A percentile compares a stretch with the other conserved stretches of the same genome.
Conservation (phyloP, 2,888 invertebrate species). For the Leptinotarsa peninsularis region DNA sequence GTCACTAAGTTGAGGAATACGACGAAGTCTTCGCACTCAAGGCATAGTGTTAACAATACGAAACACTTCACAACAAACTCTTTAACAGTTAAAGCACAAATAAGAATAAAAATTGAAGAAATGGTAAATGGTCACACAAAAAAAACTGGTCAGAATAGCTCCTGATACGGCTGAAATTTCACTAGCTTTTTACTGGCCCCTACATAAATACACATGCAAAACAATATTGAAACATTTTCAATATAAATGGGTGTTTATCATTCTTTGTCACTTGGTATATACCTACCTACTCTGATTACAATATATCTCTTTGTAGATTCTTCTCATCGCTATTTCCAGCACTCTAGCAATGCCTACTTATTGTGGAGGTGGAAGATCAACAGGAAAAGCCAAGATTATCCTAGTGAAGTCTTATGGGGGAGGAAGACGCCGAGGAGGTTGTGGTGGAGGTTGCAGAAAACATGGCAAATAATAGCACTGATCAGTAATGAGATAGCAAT, state of each 20-base stretch:
- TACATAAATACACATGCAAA: too few species aligned
- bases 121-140: too few species aligned
- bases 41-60: too few species aligned
- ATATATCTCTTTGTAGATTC: neutral
- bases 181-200: too few species aligned
- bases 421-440: conserved; percentile 3
- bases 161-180: too few species aligned
- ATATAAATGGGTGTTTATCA: too few species aligned
- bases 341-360: conserved; percentile 6
- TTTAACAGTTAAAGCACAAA: too few species aligned
- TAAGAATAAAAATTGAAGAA: too few species aligned
- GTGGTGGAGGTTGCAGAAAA: conserved; percentile 9
- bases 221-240: too few species aligned
- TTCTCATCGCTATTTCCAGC: neutral
- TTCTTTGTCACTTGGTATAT: neutral
- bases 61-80: too few species aligned
- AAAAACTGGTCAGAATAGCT: neutral
- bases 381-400: neutral
- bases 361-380: neutral
- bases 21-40: too few species aligned
- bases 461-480: neutral
- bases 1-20: too few species aligned
- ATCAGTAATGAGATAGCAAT: neutral
- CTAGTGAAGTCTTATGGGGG: neutral
- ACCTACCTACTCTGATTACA: neutral